A percentile compares a stretch with the other conserved stretches of the same genome.
These are phyloP conservation scores for Paramuricea clavata DNA, from an alignment of 92 coral and sea anemone genomes.

Conservation along the genomic window DNA sequence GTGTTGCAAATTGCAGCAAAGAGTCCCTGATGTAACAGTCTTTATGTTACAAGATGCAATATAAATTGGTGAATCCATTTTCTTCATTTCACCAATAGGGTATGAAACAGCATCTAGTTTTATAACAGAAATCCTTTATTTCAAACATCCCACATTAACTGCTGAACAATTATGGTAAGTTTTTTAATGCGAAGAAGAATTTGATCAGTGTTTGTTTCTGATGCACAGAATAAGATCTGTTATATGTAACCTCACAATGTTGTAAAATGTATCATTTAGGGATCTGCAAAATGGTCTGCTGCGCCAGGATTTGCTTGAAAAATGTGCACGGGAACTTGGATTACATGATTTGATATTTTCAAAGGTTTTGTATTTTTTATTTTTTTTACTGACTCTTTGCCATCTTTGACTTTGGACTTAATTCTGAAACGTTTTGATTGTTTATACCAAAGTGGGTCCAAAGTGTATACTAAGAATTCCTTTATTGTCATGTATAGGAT, in stretches of 20 bases:
- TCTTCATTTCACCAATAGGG: constrained; percentile 61
- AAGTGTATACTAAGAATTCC: not conserved
- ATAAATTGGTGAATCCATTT: no score
- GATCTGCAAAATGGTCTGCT: constrained; percentile 87
- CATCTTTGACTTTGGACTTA: no score
- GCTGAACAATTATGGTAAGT: constrained; percentile 83
- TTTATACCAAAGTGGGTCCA: no score
- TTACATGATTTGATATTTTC: constrained; percentile 34
- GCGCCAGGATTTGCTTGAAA: constrained; percentile 68
- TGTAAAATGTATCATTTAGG: constrained; percentile 50
- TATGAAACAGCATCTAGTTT: constrained; percentile 76
- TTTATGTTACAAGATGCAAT: no score
- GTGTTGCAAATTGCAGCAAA: no score
- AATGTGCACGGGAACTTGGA: constrained; percentile 23
- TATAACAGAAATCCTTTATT: constrained; percentile 74
- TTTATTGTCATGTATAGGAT: constrained; percentile 11
- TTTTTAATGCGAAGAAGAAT: no score
- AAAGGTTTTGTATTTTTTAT: constrained; percentile 20
- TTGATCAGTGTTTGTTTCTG: no score
- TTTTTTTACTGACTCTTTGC: no score
- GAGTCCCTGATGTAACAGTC: no score
- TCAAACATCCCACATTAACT: constrained; percentile 73
- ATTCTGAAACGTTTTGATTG: no score
- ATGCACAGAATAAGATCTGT: no score
- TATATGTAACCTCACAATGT: not conserved